Conservation (phyloP, 2,888 invertebrate species). For the Conops quadrifasciatus region DNA sequence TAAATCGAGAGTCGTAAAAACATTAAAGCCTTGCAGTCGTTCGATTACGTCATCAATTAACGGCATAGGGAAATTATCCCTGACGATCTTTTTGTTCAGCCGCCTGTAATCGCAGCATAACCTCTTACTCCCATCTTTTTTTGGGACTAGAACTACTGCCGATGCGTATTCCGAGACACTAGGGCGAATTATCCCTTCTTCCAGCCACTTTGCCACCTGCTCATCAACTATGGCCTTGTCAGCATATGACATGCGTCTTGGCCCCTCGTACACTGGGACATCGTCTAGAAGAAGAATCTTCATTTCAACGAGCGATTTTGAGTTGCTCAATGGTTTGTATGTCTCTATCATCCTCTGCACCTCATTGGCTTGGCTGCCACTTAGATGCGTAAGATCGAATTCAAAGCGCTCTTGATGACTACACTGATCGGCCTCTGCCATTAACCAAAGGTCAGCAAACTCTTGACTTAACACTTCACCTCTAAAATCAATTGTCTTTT, state of each 20-base stretch:
- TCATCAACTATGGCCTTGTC: conserved; percentile 24
- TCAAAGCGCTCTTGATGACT: background rate
- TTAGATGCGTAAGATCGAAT: background rate
- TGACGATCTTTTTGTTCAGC: conserved; percentile 42
- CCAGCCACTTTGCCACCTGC: conserved; percentile 26
- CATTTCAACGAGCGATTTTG: conserved; percentile 38
- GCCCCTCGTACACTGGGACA: conserved; percentile 20
- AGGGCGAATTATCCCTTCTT: conserved; percentile 29
- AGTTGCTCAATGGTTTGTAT: background rate
- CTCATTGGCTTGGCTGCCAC: background rate
- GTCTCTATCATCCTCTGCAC: background rate
- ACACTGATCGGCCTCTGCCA: background rate
- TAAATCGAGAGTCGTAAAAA: conserved; percentile 46
- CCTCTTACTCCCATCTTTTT: conserved; percentile 24
- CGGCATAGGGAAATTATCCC: conserved; percentile 43
- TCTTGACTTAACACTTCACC: background rate
- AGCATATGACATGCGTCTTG: background rate
- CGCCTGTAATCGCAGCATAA: conserved; percentile 38
- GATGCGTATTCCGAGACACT: conserved; percentile 34
- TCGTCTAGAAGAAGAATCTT: conserved; percentile 35
- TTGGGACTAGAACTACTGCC: conserved; percentile 7
- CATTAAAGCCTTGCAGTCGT: conserved; percentile 39
- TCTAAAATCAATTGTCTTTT: background rate
- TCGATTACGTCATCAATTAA: conserved; percentile 43
- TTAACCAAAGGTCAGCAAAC: background rate